A percentile compares a stretch with the other conserved stretches of the same genome.
Conservation (phyloP, 2,888 invertebrate species). For the Rhagophthalmus giganteus region DNA sequence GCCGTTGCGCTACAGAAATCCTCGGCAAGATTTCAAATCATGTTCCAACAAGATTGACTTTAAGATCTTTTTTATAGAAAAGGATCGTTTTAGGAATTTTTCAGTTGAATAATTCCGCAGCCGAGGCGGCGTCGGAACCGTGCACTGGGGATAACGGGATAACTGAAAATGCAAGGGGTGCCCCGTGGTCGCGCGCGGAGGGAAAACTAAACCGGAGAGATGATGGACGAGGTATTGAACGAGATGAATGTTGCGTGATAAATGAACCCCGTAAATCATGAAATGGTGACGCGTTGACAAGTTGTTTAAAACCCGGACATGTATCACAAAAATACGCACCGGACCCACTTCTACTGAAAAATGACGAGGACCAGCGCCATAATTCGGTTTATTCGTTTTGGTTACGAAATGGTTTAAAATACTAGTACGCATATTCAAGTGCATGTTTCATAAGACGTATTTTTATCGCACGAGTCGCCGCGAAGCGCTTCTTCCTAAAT, state of each 20-base stretch:
- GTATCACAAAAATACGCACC: conserved; percentile 22
- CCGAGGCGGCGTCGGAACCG: conserved; percentile 8
- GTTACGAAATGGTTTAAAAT: too few relatives aligned
- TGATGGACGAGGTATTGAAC: conserved; percentile 46
- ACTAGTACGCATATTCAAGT: too few relatives aligned
- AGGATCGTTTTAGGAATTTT: conserved; percentile 27
- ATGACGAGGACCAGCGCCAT: conserved; percentile 9
- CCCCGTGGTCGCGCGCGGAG: conserved; percentile 5
- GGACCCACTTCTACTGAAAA: conserved; percentile 9
- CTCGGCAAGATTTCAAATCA: conserved; percentile 24
- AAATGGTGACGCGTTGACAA: conserved; percentile 37
- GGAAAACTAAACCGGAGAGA: conserved; percentile 28
- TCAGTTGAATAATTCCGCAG: conserved; percentile 23
- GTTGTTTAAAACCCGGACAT: conserved; percentile 35
- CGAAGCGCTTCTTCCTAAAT: too few relatives aligned
- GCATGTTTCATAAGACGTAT: too few relatives aligned
- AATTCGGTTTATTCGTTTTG: conserved; percentile 8
- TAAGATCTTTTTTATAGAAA: conserved; percentile 30
- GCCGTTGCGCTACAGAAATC: conserved; percentile 5
- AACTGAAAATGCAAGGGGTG: conserved; percentile 21
- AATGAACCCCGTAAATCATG: conserved; percentile 39
- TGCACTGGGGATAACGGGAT: conserved; percentile 24
- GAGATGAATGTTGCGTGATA: conserved; percentile 40
- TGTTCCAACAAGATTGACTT: conserved; percentile 29
- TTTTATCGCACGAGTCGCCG: too few relatives aligned